These are phyloP conservation scores for Xenotilapia caudafasciata DNA, from an alignment of 2,113 vertebrate genomes.

Conservation along the genomic window DNA sequence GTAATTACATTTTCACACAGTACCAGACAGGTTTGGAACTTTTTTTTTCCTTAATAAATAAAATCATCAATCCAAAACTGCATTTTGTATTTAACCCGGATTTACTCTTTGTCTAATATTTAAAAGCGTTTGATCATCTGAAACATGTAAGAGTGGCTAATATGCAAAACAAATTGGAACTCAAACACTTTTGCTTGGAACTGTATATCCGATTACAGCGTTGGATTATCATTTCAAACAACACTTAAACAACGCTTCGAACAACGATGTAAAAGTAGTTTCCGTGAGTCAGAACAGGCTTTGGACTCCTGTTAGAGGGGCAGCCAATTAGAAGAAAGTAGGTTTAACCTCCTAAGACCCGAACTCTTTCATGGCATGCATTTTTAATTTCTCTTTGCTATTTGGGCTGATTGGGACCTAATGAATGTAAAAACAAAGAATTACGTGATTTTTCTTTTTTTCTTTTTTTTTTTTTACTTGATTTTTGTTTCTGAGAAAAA, in stretches of 20 bases:
- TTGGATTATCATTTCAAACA: not conserved
- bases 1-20: not conserved
- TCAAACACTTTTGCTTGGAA: not conserved
- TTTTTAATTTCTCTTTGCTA: not conserved
- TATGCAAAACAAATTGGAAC: not conserved
- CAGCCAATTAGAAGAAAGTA: not conserved
- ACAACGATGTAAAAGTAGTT: not conserved
- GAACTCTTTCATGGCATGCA: accelerated
- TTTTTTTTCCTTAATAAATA: not conserved
- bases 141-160: not conserved
- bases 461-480: no score
- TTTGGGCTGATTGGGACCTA: not conserved
- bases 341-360: not conserved
- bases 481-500: not conserved
- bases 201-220: not conserved
- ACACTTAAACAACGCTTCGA: not conserved
- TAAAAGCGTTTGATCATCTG: not conserved
- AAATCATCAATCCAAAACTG: not conserved
- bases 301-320: not conserved
- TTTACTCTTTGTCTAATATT: not conserved
- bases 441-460: not conserved
- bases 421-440: not conserved
- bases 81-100: not conserved
- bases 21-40: not conserved
- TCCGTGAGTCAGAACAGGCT: not conserved